phyloP scores from a whole-genome alignment of 2,888 invertebrate genomes.

The Noctuana brunneofusca region DNA sequence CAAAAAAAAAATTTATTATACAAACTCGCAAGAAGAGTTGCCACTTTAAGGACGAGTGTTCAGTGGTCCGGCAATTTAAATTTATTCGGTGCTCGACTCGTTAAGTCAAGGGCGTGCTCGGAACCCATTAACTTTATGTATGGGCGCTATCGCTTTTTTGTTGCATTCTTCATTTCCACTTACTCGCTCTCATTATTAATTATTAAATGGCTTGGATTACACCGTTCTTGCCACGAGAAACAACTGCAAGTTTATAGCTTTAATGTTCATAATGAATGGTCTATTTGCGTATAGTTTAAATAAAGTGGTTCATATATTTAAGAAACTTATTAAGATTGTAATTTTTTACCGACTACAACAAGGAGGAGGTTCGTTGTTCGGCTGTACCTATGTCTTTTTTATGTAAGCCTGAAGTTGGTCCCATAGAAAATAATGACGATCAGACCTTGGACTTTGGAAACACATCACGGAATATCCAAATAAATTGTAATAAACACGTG shows the following conservation, averaged over 20 bases:
- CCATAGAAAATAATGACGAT: too few relatives aligned
- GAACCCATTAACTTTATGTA: slow-evolving; percentile 71
- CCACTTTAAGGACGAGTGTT: slow-evolving; percentile 37
- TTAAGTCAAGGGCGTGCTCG: slow-evolving; percentile 70
- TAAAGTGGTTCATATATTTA: neutral
- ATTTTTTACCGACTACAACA: too few relatives aligned
- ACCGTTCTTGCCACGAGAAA: neutral
- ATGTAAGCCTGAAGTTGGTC: too few relatives aligned
- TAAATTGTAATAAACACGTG: too few relatives aligned
- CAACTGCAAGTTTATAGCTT: neutral
- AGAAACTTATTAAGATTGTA: neutral
- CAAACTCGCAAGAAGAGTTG: neutral
- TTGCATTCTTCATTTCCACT: slow-evolving; percentile 39
- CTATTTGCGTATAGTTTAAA: neutral
- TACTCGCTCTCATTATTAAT: slow-evolving; percentile 13
- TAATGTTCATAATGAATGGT: neutral
- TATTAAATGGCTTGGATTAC: slow-evolving; percentile 8
- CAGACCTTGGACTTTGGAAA: too few relatives aligned
- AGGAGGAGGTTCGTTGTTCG: too few relatives aligned
- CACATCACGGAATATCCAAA: too few relatives aligned
- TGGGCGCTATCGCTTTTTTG: slow-evolving; percentile 67
- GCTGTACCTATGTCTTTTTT: too few relatives aligned
- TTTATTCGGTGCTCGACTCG: slow-evolving; percentile 66
- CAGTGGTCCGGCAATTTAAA: slow-evolving; percentile 61
- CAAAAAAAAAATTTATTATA: neutral